A percentile compares a stretch with the other conserved stretches of the same genome.
These are phyloP conservation scores for Cataglyphis cursor DNA, from an alignment of 2,888 invertebrate genomes.

Conservation along the genomic window DNA sequence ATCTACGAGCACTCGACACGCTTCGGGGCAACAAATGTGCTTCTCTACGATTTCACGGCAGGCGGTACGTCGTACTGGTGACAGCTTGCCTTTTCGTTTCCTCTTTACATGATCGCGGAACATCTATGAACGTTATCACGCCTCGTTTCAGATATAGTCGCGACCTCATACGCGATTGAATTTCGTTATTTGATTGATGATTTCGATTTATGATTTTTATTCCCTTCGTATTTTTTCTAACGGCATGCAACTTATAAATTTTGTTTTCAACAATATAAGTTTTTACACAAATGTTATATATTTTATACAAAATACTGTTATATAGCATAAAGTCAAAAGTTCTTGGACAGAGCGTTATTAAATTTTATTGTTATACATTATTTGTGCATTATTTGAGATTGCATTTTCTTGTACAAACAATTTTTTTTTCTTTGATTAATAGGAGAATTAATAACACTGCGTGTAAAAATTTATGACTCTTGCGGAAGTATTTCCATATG, in stretches of 20 bases:
- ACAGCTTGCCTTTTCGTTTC: constrained; percentile 73
- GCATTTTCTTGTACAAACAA: not conserved
- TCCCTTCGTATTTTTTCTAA: not conserved
- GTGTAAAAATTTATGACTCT: not conserved
- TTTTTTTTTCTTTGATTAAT: not conserved
- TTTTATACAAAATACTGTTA: not conserved
- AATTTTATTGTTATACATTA: not conserved
- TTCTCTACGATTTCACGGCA: constrained; percentile 72
- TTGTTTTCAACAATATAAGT: not conserved
- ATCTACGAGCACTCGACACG: constrained; percentile 80
- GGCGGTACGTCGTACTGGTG: constrained; percentile 65
- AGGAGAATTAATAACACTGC: not conserved
- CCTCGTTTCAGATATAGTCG: constrained; percentile 5
- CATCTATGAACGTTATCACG: constrained; percentile 58
- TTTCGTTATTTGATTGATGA: constrained; percentile 28
- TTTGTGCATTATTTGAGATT: not conserved
- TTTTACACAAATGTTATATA: not conserved
- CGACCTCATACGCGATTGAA: constrained; percentile 24
- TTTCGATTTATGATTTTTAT: not conserved
- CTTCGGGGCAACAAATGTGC: constrained; percentile 72
- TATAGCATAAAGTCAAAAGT: not conserved
- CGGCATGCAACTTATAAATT: not conserved
- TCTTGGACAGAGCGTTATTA: not conserved
- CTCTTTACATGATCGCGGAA: constrained; percentile 64
- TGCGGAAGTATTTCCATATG: not conserved